Percentiles rank a stretch among this genome's conserved stretches.
phyloP scores from a whole-genome alignment of 2,113 vertebrate species.

The Holacanthus passer region DNA sequence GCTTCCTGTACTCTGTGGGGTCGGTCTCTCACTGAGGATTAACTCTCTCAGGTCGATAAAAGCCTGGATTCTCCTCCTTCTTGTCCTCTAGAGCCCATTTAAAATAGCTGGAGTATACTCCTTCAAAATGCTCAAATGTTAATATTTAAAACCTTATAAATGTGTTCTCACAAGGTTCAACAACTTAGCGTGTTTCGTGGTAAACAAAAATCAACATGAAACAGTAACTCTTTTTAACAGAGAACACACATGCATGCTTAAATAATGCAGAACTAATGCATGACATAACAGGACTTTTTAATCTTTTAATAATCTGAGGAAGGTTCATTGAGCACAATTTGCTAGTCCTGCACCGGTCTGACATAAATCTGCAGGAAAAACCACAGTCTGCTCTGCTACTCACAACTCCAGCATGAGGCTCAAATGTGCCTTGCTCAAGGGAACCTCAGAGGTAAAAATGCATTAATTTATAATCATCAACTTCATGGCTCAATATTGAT shows the following conservation, averaged over 20 bases:
- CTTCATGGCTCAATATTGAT: not conserved
- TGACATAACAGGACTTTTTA: not conserved
- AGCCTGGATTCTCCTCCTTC: conserved; percentile 29
- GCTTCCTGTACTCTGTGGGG: conserved; percentile 59
- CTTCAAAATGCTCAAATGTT: not conserved
- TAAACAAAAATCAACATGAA: not conserved
- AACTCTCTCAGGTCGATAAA: conserved; percentile 62
- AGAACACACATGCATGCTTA: not conserved
- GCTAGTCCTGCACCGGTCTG: too few species aligned
- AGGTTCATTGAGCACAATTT: not conserved
- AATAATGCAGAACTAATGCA: not conserved
- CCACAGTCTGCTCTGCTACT: not conserved
- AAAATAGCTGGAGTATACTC: conserved; percentile 1
- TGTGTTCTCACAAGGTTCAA: not conserved
- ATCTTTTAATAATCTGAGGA: not conserved
- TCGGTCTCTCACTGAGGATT: conserved; percentile 64
- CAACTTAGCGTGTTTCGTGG: not conserved
- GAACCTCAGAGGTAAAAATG: not conserved
- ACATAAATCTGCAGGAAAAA: not conserved
- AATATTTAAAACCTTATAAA: conserved; percentile 8
- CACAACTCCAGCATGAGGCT: not conserved
- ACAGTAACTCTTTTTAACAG: not conserved
- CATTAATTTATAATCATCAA: not conserved
- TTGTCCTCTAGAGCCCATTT: conserved; percentile 30
- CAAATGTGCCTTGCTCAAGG: not conserved